Evolutionary conservation across 2,797 vertebrate species (phyloP).

Genomic region (Ctenosaura bakeri): DNA sequence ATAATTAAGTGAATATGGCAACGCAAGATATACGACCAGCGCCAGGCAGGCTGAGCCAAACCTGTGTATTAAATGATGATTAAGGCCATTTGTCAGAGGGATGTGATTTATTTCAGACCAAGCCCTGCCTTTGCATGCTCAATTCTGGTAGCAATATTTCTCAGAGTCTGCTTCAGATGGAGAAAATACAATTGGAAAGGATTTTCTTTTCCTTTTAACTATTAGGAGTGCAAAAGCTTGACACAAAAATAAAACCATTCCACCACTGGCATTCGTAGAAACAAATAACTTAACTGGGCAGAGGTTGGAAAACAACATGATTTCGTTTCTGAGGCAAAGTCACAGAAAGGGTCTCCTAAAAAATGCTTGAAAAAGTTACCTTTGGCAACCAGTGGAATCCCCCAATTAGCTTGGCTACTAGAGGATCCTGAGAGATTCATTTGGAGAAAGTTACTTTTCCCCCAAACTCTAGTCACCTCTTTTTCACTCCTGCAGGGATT

Average conservation of each 20-base stretch:
- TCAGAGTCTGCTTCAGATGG: not conserved
- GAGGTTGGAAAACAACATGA: too few species aligned
- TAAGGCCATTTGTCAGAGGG: not conserved
- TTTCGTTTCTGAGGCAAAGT: too few species aligned
- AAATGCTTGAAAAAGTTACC: too few species aligned
- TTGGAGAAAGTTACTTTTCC: too few species aligned
- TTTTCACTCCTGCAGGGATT: too few species aligned
- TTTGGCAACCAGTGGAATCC: too few species aligned
- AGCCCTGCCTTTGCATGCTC: not conserved
- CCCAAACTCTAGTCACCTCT: too few species aligned
- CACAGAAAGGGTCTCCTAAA: too few species aligned
- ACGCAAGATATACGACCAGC: not conserved
- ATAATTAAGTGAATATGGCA: not conserved
- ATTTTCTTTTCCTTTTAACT: not conserved
- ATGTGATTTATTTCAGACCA: not conserved
- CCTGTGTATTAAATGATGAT: slow-evolving; percentile 7
- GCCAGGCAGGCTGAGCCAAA: not conserved
- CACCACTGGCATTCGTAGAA: too few species aligned
- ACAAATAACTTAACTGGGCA: not conserved
- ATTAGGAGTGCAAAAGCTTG: not conserved
- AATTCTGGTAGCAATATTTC: not conserved
- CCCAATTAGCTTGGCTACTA: too few species aligned
- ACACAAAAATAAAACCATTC: too few species aligned
- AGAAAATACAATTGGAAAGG: not conserved
- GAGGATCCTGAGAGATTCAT: too few species aligned